These are phyloP conservation scores for Gandaritis pyraliata DNA, from an alignment of 2,888 invertebrate genomes.

Conservation along the genomic window DNA sequence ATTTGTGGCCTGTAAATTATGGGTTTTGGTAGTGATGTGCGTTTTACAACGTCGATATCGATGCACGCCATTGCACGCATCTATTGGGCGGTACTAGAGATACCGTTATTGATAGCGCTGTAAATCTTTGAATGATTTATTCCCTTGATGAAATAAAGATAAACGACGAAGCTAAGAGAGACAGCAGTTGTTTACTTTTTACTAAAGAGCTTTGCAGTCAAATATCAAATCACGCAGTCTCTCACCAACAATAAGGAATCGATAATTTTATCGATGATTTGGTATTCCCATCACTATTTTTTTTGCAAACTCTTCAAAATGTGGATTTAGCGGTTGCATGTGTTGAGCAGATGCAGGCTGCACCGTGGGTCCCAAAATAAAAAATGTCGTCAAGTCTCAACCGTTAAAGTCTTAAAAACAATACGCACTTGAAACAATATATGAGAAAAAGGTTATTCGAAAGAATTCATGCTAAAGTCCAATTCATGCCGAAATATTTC, in stretches of 20 bases:
- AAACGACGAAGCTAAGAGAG: too few species aligned
- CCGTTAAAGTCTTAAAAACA: conserved; percentile 65
- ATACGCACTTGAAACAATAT: conserved; percentile 45
- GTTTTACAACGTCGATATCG: conserved; percentile 9
- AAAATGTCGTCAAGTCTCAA: conserved; percentile 58
- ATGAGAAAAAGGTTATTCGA: conserved; percentile 27
- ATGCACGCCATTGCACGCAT: conserved; percentile 4
- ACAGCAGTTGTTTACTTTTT: too few species aligned
- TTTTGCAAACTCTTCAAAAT: conserved; percentile 69
- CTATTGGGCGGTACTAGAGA: not conserved
- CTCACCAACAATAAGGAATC: not conserved
- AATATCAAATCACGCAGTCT: too few species aligned
- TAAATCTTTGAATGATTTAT: conserved; percentile 8
- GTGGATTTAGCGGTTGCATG: conserved; percentile 71
- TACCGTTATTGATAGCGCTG: conserved; percentile 9
- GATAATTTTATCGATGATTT: conserved; percentile 7
- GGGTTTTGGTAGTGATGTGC: conserved; percentile 54
- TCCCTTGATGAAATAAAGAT: not conserved
- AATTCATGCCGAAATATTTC: not conserved
- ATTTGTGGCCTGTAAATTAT: conserved; percentile 80
- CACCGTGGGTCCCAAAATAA: conserved; percentile 59
- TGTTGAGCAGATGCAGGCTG: conserved; percentile 73
- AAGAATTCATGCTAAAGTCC: not conserved
- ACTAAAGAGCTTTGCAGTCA: too few species aligned
- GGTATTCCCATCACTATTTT: conserved; percentile 53